Evolutionary conservation across 2,888 invertebrate species (phyloP).

Genomic region (Eucera pruinosa): DNA sequence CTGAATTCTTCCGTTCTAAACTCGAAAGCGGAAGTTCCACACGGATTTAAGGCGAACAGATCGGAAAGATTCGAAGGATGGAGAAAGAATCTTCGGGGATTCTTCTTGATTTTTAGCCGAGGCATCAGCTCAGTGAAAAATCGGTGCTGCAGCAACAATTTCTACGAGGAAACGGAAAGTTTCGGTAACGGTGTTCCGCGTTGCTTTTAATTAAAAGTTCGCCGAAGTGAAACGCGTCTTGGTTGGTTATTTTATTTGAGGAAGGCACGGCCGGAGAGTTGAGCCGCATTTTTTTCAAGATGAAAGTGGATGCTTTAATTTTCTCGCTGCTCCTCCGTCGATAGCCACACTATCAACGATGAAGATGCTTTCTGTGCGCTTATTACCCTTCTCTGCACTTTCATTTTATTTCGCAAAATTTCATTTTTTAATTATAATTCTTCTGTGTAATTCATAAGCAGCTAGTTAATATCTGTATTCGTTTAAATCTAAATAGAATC

Average conservation of each 20-base stretch:
- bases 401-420: not conserved
- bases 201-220: conserved; percentile 40
- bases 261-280: not conserved
- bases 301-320: conserved; percentile 11
- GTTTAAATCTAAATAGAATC: too few species aligned
- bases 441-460: too few species aligned
- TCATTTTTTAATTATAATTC: not conserved
- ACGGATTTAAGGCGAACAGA: conserved; percentile 11
- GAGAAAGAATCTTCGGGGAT: conserved; percentile 21
- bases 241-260: conserved; percentile 19
- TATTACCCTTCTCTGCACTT: not conserved
- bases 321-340: not conserved
- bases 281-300: not conserved
- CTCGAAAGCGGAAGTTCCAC: not conserved
- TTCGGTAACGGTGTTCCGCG: conserved; percentile 23
- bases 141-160: conserved; percentile 25
- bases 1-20: conserved; percentile 5
- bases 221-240: conserved; percentile 14
- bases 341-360: not conserved
- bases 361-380: not conserved
- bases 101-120: conserved; percentile 11
- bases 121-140: conserved; percentile 19
- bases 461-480: too few species aligned
- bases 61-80: conserved; percentile 8
- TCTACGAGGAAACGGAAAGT: conserved; percentile 11